Conservation (phyloP, 2,113 vertebrate species). For the Vimba vimba region DNA sequence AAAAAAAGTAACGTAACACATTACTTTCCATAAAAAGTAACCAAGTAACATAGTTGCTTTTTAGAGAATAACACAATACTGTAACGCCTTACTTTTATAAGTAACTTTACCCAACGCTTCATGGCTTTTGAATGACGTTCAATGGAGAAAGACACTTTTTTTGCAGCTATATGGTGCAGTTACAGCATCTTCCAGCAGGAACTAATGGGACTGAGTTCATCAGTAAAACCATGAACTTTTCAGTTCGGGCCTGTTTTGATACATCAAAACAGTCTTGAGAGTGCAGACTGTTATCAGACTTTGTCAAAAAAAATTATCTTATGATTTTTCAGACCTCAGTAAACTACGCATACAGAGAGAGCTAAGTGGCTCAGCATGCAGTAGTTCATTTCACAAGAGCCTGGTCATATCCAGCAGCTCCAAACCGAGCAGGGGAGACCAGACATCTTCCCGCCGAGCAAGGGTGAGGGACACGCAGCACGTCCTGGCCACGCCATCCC, state of each 20-base stretch:
- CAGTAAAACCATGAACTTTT: not conserved
- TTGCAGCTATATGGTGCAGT: not conserved
- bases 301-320: not conserved
- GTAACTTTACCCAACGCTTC: no score
- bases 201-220: not conserved
- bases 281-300: not conserved
- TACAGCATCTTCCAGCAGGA: not conserved
- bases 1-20: no score
- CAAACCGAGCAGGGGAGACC: not conserved
- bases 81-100: no score
- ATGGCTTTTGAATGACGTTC: no score
- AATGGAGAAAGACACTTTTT: not conserved
- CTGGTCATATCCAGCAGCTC: slow-evolving; percentile 31
- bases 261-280: not conserved
- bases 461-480: slow-evolving; percentile 7
- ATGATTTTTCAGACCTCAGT: not conserved
- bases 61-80: no score
- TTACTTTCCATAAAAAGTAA: no score
- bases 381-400: slow-evolving; percentile 23
- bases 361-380: slow-evolving; percentile 32
- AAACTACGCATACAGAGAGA: not conserved
- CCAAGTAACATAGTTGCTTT: no score
- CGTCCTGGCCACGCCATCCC: not conserved
- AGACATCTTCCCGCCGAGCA: not conserved
- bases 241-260: not conserved